Evolutionary conservation across 2,888 invertebrate genomes (phyloP).

Genomic region (Trichopria drosophilae): DNA sequence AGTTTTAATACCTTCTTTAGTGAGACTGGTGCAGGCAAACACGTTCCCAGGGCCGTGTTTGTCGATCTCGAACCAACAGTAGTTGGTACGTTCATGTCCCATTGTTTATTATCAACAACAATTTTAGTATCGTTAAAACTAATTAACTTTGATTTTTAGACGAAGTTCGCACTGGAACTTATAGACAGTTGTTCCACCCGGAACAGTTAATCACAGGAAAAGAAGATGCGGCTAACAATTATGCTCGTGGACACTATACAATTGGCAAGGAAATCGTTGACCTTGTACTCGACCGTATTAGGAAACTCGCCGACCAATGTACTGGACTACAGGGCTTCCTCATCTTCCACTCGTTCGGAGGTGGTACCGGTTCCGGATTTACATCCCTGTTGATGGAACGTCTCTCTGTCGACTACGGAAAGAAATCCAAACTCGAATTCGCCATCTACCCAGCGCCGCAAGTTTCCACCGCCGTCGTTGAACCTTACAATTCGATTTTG

Average conservation of each 20-base stretch:
- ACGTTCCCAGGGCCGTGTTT: slow-evolving; percentile 87
- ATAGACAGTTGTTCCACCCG: slow-evolving; percentile 94
- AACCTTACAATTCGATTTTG: slow-evolving; percentile 95
- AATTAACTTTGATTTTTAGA: too few relatives aligned
- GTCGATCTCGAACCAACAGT: slow-evolving; percentile 97
- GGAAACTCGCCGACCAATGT: slow-evolving; percentile 88
- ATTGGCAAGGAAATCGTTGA: slow-evolving; percentile 95
- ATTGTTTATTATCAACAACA: background rate
- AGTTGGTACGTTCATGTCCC: slow-evolving; percentile 63
- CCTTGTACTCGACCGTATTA: slow-evolving; percentile 82
- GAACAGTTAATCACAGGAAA: slow-evolving; percentile 96
- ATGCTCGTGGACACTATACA: slow-evolving; percentile 96
- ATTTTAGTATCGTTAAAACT: background rate
- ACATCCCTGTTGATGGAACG: slow-evolving; percentile 96
- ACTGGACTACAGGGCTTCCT: slow-evolving; percentile 90
- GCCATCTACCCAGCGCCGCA: slow-evolving; percentile 95
- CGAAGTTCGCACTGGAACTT: slow-evolving; percentile 90
- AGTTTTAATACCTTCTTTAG: slow-evolving; percentile 94
- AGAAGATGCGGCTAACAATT: slow-evolving; percentile 97
- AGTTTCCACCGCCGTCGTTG: slow-evolving; percentile 87
- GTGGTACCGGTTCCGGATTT: slow-evolving; percentile 95
- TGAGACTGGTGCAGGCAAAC: slow-evolving; percentile 94
- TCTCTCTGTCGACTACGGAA: slow-evolving; percentile 95
- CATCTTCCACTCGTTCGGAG: slow-evolving; percentile 94
- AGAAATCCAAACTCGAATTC: slow-evolving; percentile 94